phyloP scores from a whole-genome alignment of 2,797 vertebrate genomes.

The Zonotrichia albicollis region DNA sequence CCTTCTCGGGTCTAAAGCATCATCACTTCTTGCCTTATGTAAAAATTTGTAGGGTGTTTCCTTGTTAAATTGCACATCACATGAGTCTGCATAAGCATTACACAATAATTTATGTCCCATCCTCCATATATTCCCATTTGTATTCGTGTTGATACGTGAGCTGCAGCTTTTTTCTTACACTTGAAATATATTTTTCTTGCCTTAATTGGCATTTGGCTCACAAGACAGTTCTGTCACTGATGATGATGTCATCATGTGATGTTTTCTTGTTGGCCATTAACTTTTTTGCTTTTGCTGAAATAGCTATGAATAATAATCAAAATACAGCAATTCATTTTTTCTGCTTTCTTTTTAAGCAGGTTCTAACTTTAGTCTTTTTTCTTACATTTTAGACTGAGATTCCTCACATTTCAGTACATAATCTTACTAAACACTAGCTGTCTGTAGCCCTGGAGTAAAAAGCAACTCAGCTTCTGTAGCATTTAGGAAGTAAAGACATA shows the following conservation, averaged over 20 bases:
- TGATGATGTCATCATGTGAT: neutral
- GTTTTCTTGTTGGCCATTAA: neutral
- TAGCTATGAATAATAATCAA: neutral
- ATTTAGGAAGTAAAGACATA: neutral
- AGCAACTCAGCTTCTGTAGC: neutral
- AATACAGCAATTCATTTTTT: neutral
- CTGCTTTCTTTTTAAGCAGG: neutral
- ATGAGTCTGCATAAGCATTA: neutral
- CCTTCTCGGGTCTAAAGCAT: neutral
- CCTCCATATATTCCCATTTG: neutral
- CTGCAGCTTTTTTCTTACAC: neutral
- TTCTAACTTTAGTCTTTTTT: neutral
- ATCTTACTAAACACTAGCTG: neutral
- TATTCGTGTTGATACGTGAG: neutral
- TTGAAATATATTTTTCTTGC: neutral
- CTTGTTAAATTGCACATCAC: slow-evolving; percentile 63
- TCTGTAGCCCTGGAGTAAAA: neutral
- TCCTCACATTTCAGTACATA: neutral
- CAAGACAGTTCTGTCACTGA: neutral
- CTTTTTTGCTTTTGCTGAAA: neutral
- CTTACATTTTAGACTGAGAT: neutral
- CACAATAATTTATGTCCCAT: neutral
- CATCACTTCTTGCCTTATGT: neutral
- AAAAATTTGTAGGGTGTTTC: neutral
- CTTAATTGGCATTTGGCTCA: neutral